Conservation (phyloP, 92 coral and sea anemone genomes). For the Palythoa heliodiscus region DNA sequence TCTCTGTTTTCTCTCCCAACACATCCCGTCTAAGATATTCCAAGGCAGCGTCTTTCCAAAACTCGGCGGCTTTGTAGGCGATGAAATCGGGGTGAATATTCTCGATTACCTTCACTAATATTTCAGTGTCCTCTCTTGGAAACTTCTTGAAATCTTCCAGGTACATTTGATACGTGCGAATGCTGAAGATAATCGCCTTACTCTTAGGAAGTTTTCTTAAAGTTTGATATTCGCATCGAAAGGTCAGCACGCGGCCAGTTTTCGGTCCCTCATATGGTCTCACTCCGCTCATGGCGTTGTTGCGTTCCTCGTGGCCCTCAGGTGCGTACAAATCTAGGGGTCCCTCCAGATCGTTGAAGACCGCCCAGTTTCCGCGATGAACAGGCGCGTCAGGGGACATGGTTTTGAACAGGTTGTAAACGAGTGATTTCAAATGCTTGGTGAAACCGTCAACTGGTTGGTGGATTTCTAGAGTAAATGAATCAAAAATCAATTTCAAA, state of each 20-base stretch:
- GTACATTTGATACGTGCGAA: conserved; percentile 62
- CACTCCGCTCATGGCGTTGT: conserved; percentile 47
- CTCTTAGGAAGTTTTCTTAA: conserved; percentile 56
- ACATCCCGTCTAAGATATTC: conserved; percentile 47
- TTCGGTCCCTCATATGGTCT: conserved; percentile 56
- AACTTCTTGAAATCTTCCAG: conserved; percentile 53
- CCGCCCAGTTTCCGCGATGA: conserved; percentile 70
- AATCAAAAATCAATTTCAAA: background rate
- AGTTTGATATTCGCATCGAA: conserved; percentile 68
- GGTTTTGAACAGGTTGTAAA: conserved; percentile 60
- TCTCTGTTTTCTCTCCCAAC: conserved; percentile 5
- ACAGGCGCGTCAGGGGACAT: conserved; percentile 67
- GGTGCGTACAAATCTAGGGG: conserved; percentile 64
- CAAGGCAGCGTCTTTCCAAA: conserved; percentile 59
- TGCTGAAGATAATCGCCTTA: conserved; percentile 61
- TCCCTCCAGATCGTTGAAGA: conserved; percentile 60
- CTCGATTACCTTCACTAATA: conserved; percentile 45
- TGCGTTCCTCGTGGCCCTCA: conserved; percentile 53
- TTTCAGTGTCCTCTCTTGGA: conserved; percentile 44
- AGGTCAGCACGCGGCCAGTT: conserved; percentile 60
- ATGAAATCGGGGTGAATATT: conserved; percentile 53
- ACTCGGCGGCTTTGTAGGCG: conserved; percentile 51
- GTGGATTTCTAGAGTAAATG: conserved; percentile 41
- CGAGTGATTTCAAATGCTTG: conserved; percentile 53
- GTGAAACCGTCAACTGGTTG: conserved; percentile 68